Evolutionary conservation across 2,113 vertebrate genomes (phyloP).

Genomic region (Ascaphus truei): DNA sequence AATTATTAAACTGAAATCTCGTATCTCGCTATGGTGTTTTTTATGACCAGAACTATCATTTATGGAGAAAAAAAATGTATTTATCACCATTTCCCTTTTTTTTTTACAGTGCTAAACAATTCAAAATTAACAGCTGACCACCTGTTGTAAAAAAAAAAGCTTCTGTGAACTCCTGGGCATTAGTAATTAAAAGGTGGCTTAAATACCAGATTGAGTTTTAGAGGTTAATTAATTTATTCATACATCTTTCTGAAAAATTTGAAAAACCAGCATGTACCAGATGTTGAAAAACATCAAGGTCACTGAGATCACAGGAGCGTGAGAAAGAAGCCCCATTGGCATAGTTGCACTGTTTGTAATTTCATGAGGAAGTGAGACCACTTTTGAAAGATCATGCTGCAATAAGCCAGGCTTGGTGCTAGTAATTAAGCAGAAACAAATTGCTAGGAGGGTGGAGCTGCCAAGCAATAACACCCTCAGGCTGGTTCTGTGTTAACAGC

Average conservation of each 20-base stretch:
- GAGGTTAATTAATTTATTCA: slow-evolving; percentile 49
- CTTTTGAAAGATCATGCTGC: slow-evolving; percentile 38
- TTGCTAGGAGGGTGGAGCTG: neutral
- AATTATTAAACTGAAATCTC: slow-evolving; percentile 13
- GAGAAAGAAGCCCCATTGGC: slow-evolving; percentile 36
- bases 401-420: slow-evolving; percentile 22
- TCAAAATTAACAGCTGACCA: slow-evolving; percentile 25
- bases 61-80: no score
- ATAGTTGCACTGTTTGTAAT: slow-evolving; percentile 34
- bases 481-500: slow-evolving; percentile 12
- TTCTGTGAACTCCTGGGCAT: slow-evolving; percentile 24
- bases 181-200: slow-evolving; percentile 46
- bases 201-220: slow-evolving; percentile 49
- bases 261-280: slow-evolving; percentile 43
- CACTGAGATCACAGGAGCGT: slow-evolving; percentile 45
- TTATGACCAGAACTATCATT: no score
- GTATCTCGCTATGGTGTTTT: no score
- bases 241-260: slow-evolving; percentile 48
- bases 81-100: no score
- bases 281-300: slow-evolving; percentile 50
- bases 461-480: slow-evolving; percentile 23
- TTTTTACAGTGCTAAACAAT: no score
- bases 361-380: slow-evolving; percentile 37
- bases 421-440: slow-evolving; percentile 38
- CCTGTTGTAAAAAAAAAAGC: slow-evolving; percentile 18